Base-by-base conservation (phyloP, 2,113 vertebrate genomes). In the Verasper variegatus region DNA sequence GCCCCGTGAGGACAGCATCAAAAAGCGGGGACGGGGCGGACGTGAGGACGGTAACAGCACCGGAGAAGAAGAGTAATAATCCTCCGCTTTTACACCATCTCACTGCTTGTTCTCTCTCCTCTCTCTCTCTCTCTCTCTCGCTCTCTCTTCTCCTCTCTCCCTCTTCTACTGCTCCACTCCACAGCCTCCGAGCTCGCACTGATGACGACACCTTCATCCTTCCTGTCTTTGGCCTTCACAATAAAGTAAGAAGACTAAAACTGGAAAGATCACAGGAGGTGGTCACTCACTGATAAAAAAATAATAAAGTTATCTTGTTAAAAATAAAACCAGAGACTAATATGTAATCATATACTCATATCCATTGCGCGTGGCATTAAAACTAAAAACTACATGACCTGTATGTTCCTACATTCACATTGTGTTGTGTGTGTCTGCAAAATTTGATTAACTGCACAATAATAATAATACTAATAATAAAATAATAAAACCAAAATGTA, bases 1-100 rank as follows among this genome's bases (percentile, higher is more conserved):
- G 83, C 88, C 94, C 93, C 92, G 91, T 91, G 90, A 86, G 92
- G 89, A 89, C 91, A 91, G 91, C 95, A 94, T 94, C 92, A 91
- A 93, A 92, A 84, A 86, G 81, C 90, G 82, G 64, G 14, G 71
- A 84, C 55, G 82, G 84, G 56, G 20, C 63, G 55, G 84, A 90
- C 84, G 18, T 84, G 66, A 51, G 40, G 17, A 64, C 17, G 47
- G 26, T 42, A 84, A 83, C 27, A 45, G 27, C 17, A 76, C 21
- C 37, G 61, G 2, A 57, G 23, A 57, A 45, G 61, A 71, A 69
- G 10, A 66, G 54, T 15, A 73, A 47, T 78, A 91, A 84, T 91
- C 45, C 42, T 71, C 27, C 2, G 85, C 35, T 60, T 84, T 89
- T 73, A 88, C 70, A 88, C 59, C 87, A 89, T 92, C 85, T 85